Percentiles rank a stretch among this genome's conserved stretches.
Evolutionary conservation across 2,888 invertebrate genomes (phyloP).

Genomic region (Azorinus chamasolen): DNA sequence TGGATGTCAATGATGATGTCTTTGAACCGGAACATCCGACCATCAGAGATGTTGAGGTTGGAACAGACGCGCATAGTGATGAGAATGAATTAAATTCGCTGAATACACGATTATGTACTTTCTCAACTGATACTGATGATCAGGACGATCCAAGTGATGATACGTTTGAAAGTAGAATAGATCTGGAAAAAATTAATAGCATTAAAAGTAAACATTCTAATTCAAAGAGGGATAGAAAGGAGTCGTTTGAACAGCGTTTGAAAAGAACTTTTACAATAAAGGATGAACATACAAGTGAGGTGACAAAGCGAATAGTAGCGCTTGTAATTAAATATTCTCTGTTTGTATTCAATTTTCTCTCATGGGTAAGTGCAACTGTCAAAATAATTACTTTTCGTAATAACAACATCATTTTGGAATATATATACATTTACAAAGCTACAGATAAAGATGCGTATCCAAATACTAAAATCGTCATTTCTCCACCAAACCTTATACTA

Average conservation of each 20-base stretch:
- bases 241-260: slow-evolving; percentile 57
- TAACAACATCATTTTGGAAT: no score
- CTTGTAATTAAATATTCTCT: slow-evolving; percentile 92
- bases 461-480: no score
- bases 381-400: background rate
- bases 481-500: no score
- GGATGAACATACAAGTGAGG: slow-evolving; percentile 59
- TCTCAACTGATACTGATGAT: no score
- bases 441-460: no score
- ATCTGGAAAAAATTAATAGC: slow-evolving; percentile 38
- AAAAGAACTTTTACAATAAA: slow-evolving; percentile 55
- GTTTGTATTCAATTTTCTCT: slow-evolving; percentile 95
- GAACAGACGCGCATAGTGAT: no score
- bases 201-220: slow-evolving; percentile 40
- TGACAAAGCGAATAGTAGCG: slow-evolving; percentile 51
- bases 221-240: slow-evolving; percentile 44
- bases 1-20: no score
- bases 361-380: slow-evolving; percentile 92
- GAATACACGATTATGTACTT: no score
- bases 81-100: no score
- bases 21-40: no score
- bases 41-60: no score
- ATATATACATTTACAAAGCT: no score
- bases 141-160: slow-evolving; percentile 7
- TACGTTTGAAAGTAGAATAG: slow-evolving; percentile 35